Evolutionary conservation across 2,113 vertebrate species (phyloP).

Genomic region (Sprattus sprattus): DNA sequence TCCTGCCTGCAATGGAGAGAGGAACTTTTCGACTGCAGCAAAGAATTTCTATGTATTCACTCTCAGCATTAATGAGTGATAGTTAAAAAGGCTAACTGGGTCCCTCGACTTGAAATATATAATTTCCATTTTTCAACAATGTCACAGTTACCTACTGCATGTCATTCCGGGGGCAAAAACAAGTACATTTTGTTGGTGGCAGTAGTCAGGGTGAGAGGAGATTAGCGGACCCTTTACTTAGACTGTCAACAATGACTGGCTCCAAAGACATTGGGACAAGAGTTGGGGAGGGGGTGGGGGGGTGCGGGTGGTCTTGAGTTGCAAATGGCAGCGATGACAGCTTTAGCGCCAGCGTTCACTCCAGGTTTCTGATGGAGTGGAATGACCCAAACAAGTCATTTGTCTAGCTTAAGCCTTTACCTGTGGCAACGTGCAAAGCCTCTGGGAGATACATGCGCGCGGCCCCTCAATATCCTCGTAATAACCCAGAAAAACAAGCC

Average conservation of each 20-base stretch:
- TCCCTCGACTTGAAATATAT: background rate
- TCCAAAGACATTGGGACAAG: conserved; percentile 11
- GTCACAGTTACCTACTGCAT: background rate
- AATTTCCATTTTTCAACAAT: conserved; percentile 1
- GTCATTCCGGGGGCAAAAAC: background rate
- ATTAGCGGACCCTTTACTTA: conserved; percentile 34
- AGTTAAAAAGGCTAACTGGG: background rate
- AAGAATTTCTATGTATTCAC: background rate
- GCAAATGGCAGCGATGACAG: background rate
- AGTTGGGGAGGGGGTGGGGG: background rate
- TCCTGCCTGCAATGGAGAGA: background rate
- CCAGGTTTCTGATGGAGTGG: conserved; percentile 25
- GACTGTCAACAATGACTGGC: conserved; percentile 36
- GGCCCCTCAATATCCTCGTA: conserved; percentile 64
- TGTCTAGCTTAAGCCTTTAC: conserved; percentile 20
- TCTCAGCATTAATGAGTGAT: background rate
- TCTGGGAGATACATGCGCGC: conserved; percentile 51
- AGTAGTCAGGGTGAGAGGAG: conserved; percentile 21
- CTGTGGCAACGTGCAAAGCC: conserved; percentile 33
- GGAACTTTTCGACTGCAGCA: background rate
- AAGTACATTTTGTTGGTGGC: background rate
- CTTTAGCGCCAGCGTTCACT: background rate
- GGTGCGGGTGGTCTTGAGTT: background rate
- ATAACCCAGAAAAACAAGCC: conserved; percentile 70
- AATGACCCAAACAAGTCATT: conserved; percentile 42